These are phyloP conservation scores for Neofelis nebulosa DNA, from an alignment of 2,113 vertebrate species.

Conservation along the genomic window DNA sequence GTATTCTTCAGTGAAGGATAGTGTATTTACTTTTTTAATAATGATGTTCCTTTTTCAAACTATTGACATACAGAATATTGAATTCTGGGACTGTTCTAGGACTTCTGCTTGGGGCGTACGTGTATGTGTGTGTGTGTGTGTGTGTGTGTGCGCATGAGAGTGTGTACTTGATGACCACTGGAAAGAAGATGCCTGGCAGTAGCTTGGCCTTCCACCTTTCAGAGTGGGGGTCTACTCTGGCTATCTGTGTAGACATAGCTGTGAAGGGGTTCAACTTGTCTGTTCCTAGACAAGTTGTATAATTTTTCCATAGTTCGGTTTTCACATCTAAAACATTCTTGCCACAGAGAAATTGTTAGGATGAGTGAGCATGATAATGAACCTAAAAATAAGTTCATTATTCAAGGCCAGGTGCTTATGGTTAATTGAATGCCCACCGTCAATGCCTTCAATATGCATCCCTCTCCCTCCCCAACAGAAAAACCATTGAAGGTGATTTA, in stretches of 20 bases:
- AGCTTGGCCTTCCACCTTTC: neutral
- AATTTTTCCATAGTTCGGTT: neutral
- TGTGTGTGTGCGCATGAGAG: fast-evolving
- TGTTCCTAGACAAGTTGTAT: neutral
- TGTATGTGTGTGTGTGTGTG: neutral
- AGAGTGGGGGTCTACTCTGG: neutral
- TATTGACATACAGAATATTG: neutral
- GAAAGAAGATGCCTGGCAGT: neutral
- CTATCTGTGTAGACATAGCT: neutral
- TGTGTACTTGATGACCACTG: neutral
- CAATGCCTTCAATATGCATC: neutral
- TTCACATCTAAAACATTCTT: neutral
- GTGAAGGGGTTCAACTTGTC: neutral
- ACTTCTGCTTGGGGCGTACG: neutral
- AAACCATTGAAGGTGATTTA: neutral
- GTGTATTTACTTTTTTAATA: neutral
- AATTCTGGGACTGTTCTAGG: neutral
- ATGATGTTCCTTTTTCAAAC: neutral
- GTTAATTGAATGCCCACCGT: neutral
- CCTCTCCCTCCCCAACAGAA: neutral
- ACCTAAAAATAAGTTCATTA: neutral
- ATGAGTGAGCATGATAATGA: neutral
- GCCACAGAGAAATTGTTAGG: neutral
- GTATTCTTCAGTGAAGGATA: neutral
- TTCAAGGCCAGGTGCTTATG: neutral